phyloP scores from a whole-genome alignment of 1,140 invertebrate species.

The Antheraea pernyi region DNA sequence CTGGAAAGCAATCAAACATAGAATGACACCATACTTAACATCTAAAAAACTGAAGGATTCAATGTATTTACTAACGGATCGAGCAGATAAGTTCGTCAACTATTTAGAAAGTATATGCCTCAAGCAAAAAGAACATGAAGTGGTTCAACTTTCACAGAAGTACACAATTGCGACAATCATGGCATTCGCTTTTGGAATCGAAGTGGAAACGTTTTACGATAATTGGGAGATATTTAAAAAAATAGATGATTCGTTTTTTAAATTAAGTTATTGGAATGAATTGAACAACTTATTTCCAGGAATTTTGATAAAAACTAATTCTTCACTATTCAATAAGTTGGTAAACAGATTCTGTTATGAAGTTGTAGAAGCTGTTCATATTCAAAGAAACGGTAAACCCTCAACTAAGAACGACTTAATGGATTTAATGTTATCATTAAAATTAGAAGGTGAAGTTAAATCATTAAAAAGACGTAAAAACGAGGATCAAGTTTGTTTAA shows the following conservation, averaged over 20 bases:
- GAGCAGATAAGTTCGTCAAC: slow-evolving; percentile 45
- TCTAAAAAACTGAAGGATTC: slow-evolving; percentile 80
- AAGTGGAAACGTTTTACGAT: slow-evolving; percentile 22
- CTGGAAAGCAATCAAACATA: slow-evolving; percentile 77
- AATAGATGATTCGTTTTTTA: slow-evolving; percentile 25
- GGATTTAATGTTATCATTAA: slow-evolving; percentile 33
- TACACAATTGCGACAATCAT: slow-evolving; percentile 28
- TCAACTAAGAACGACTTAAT: slow-evolving; percentile 30
- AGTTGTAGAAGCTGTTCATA: slow-evolving; percentile 24
- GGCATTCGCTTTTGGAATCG: slow-evolving; percentile 25
- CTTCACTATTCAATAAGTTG: slow-evolving; percentile 22
- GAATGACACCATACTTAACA: slow-evolving; percentile 80
- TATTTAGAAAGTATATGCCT: slow-evolving; percentile 30
- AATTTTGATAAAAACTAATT: slow-evolving; percentile 23
- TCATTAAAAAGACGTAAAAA: background rate
- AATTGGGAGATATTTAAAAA: slow-evolving; percentile 16
- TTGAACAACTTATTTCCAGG: slow-evolving; percentile 35
- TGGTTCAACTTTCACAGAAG: slow-evolving; percentile 18
- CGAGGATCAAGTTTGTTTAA: slow-evolving; percentile 3
- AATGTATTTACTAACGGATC: slow-evolving; percentile 49
- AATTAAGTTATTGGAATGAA: slow-evolving; percentile 21
- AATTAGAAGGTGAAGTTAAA: slow-evolving; percentile 40
- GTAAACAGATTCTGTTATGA: slow-evolving; percentile 28
- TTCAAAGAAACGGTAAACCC: slow-evolving; percentile 17
- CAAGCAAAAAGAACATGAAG: slow-evolving; percentile 19